A percentile compares a stretch with the other conserved stretches of the same genome.
phyloP scores from a whole-genome alignment of 1,140 invertebrate species.

The Drosophila bifasciata region DNA sequence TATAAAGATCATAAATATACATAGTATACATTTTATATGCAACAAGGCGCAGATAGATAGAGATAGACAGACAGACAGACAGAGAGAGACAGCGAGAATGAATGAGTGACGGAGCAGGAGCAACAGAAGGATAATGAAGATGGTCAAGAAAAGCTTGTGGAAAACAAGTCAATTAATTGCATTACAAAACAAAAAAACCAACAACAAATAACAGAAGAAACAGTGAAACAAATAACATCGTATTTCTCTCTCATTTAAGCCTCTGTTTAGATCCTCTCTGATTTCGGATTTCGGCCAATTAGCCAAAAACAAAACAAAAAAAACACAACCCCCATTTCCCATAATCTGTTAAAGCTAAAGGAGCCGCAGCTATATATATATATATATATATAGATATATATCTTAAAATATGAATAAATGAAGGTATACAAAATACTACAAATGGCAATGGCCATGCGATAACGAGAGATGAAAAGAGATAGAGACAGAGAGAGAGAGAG shows the following conservation, averaged over 20 bases:
- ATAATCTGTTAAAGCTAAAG: background rate
- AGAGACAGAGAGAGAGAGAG: constrained; percentile 27
- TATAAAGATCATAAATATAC: constrained; percentile 47
- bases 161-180: constrained; percentile 71
- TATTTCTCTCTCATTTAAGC: constrained; percentile 39
- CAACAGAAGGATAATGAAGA: background rate
- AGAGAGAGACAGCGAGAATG: no score
- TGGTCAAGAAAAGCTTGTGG: constrained; percentile 16
- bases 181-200: constrained; percentile 46
- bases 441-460: constrained; percentile 12
- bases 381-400: constrained; percentile 14
- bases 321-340: constrained; percentile 16
- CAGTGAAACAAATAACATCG: constrained; percentile 15
- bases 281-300: constrained; percentile 24
- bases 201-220: constrained; percentile 1
- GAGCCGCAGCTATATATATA: constrained; percentile 5
- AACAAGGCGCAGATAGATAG: constrained; percentile 11
- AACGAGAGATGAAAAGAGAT: constrained; percentile 6
- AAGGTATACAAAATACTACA: constrained; percentile 43
- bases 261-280: constrained; percentile 16
- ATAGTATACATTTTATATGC: constrained; percentile 42
- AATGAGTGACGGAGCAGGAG: no score
- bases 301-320: no score
- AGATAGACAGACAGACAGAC: background rate
- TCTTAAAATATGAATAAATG: constrained; percentile 22